phyloP scores from a whole-genome alignment of 37 sponge, comb jelly and placozoan species.

The Spongia lamella region DNA sequence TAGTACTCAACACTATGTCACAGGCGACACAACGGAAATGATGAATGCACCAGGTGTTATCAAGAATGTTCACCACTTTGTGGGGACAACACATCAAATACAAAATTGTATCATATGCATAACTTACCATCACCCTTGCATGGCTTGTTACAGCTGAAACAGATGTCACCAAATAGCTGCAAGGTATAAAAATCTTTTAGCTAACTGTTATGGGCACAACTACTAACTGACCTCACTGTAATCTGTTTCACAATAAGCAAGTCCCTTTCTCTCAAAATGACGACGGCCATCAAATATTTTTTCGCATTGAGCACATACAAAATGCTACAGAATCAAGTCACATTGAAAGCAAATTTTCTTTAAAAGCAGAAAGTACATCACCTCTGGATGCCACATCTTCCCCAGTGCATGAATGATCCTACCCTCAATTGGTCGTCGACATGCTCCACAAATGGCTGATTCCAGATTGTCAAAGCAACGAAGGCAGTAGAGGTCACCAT shows the following conservation, averaged over 20 bases:
- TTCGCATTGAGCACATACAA: slow-evolving; percentile 98
- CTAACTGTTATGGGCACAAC: background rate
- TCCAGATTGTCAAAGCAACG: slow-evolving; percentile 94
- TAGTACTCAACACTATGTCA: slow-evolving; percentile 65
- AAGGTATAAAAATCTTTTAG: background rate
- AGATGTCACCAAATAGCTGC: slow-evolving; percentile 93
- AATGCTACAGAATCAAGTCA: slow-evolving; percentile 63
- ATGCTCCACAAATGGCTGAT: slow-evolving; percentile 88
- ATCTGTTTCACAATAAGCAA: slow-evolving; percentile 96
- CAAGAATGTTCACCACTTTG: slow-evolving; percentile 74
- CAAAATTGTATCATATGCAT: background rate
- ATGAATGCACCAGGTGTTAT: slow-evolving; percentile 92
- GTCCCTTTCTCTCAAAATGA: slow-evolving; percentile 92
- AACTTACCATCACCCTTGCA: slow-evolving; percentile 85
- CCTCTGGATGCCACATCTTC: slow-evolving; percentile 95
- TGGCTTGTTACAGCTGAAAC: slow-evolving; percentile 89
- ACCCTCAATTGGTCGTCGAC: slow-evolving; percentile 92
- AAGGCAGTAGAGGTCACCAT: slow-evolving; percentile 90
- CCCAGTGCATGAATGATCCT: slow-evolving; percentile 87
- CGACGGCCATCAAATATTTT: slow-evolving; percentile 92
- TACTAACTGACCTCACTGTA: slow-evolving; percentile 79
- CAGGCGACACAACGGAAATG: slow-evolving; percentile 97
- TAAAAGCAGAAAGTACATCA: background rate
- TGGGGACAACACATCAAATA: background rate
- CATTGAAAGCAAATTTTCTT: background rate